Percentiles rank a stretch among this genome's conserved stretches.
phyloP scores from a whole-genome alignment of 2,888 invertebrate genomes.

The Cheilosia variabilis region DNA sequence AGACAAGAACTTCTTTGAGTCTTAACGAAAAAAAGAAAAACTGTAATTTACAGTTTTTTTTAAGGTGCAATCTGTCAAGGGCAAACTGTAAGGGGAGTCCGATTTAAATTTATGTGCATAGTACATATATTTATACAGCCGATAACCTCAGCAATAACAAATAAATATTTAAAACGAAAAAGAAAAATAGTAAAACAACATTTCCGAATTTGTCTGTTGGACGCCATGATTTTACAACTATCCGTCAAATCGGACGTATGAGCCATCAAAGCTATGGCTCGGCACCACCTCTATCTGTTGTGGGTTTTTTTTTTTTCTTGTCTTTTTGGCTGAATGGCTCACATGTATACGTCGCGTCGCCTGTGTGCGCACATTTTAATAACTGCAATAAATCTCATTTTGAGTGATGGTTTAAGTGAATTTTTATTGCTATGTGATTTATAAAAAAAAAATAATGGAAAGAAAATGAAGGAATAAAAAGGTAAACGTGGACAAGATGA shows the following conservation, averaged over 20 bases:
- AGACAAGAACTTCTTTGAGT: conserved; percentile 23
- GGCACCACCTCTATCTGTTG: conserved; percentile 57
- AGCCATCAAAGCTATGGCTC: conserved; percentile 63
- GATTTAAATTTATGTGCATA: conserved; percentile 46
- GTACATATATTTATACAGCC: conserved; percentile 12
- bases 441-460: conserved; percentile 74
- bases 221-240: conserved; percentile 76
- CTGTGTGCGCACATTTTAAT: conserved; percentile 77
- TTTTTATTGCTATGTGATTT: conserved; percentile 79
- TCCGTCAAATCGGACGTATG: conserved; percentile 59
- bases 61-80: conserved; percentile 70
- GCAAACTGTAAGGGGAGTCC: conserved; percentile 52
- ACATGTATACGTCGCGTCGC: conserved; percentile 44
- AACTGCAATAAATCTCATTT: conserved; percentile 81
- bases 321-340: conserved; percentile 54
- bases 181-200: conserved; percentile 56
- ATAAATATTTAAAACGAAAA: conserved; percentile 59
- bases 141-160: conserved; percentile 59
- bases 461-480: conserved; percentile 69
- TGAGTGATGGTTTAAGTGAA: conserved; percentile 80
- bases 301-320: conserved; percentile 25
- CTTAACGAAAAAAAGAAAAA: conserved; percentile 20
- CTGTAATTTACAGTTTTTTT: conserved; percentile 14
- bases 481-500: conserved; percentile 58
- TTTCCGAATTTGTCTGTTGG: conserved; percentile 70